phyloP scores from a whole-genome alignment of 1,140 invertebrate genomes.

The Probaryconus sp. region DNA sequence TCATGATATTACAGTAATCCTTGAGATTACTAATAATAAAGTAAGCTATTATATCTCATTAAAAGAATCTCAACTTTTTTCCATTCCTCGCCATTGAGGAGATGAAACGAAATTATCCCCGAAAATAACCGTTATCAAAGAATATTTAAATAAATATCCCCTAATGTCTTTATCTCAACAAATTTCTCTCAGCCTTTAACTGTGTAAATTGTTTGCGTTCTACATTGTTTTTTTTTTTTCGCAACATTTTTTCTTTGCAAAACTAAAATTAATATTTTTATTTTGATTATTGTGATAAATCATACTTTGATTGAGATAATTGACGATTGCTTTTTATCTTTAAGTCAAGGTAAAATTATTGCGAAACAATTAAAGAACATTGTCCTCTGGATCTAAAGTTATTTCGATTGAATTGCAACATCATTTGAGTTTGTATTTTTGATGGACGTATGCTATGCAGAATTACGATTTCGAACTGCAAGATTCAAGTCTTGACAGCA shows the following conservation, averaged over 20 bases:
- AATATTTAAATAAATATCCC: conserved; percentile 13
- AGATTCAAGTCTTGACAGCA: conserved; percentile 5
- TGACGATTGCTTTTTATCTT: no score
- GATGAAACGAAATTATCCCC: conserved; percentile 8
- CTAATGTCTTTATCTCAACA: conserved; percentile 6
- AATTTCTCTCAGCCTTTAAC: no score
- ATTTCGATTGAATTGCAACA: no score
- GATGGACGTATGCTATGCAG: conserved; percentile 18
- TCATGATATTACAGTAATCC: conserved; percentile 20
- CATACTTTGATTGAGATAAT: no score
- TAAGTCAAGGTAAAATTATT: no score
- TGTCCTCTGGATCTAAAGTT: no score
- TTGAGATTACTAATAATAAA: conserved; percentile 26
- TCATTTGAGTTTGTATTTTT: conserved; percentile 23
- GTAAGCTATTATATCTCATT: conserved; percentile 27
- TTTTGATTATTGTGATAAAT: no score
- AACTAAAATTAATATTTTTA: no score
- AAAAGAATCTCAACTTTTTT: conserved; percentile 21
- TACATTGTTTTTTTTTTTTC: no score
- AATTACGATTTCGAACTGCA: conserved; percentile 13
- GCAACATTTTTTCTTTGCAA: no score
- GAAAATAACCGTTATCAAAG: conserved; percentile 21
- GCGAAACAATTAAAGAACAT: no score
- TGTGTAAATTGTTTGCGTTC: no score
- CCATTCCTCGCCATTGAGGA: neutral